Conservation (phyloP, 2,113 vertebrate species). For the Haemorhous mexicanus region DNA sequence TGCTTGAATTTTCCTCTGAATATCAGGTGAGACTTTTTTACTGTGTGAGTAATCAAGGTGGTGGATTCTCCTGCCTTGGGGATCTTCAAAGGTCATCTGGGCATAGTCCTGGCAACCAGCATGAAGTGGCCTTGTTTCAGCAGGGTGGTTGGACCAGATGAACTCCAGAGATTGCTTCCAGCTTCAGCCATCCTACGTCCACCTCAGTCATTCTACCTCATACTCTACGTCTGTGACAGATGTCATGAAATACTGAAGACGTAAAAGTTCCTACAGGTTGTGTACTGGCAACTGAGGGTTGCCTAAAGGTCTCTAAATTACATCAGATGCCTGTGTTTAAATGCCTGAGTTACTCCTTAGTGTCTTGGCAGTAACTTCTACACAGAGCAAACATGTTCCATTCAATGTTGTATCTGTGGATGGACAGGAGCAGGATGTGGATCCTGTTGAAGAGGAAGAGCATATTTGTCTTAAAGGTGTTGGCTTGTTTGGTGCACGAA, state of each 20-base stretch:
- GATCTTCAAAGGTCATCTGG: neutral
- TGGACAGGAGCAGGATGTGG: neutral
- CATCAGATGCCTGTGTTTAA: neutral
- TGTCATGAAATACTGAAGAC: neutral
- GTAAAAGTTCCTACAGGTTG: neutral
- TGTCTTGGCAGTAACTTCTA: neutral
- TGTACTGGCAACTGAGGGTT: neutral
- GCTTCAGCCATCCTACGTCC: neutral
- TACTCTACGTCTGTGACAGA: neutral
- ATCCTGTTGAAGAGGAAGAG: conserved; percentile 20
- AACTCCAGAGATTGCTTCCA: neutral
- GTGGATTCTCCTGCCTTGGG: neutral
- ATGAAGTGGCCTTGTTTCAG: neutral
- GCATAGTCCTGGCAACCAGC: neutral
- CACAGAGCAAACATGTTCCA: neutral
- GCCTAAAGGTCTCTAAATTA: neutral
- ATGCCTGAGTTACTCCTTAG: neutral
- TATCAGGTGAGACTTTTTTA: neutral
- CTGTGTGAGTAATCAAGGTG: neutral
- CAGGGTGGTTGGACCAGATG: neutral
- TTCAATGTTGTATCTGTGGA: neutral
- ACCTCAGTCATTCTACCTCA: too few relatives aligned
- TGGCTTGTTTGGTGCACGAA: neutral
- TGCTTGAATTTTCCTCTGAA: neutral
- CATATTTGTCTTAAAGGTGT: neutral